These are phyloP conservation scores for Grammatotria lemairii DNA, from an alignment of 2,113 vertebrate genomes.

Conservation along the genomic window DNA sequence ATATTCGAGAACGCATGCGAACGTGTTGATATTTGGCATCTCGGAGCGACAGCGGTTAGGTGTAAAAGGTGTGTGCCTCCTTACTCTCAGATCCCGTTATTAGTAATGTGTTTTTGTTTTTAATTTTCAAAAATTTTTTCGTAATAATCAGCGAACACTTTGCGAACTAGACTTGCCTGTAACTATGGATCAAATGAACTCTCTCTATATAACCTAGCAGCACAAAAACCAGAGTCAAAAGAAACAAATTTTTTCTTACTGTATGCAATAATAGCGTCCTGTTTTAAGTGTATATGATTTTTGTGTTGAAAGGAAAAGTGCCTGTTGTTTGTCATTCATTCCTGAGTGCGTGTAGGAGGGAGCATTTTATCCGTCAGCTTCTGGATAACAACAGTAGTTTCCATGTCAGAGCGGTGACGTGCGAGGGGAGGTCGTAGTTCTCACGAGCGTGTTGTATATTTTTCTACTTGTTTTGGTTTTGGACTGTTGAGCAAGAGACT, in stretches of 20 bases:
- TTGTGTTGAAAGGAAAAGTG: slow-evolving; percentile 63
- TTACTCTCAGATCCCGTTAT: slow-evolving; percentile 18
- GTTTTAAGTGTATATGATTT: slow-evolving; percentile 31
- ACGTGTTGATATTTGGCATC: slow-evolving; percentile 13
- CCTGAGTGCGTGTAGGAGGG: slow-evolving; percentile 22
- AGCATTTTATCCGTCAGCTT: slow-evolving; percentile 1
- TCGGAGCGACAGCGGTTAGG: not conserved
- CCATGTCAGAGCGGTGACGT: slow-evolving; percentile 18
- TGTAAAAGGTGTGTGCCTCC: not conserved
- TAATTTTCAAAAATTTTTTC: not conserved
- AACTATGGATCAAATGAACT: not conserved
- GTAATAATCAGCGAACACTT: not conserved
- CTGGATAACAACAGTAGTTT: slow-evolving; percentile 39
- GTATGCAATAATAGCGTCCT: slow-evolving; percentile 63
- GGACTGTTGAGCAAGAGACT: slow-evolving; percentile 5
- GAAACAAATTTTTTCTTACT: slow-evolving; percentile 5
- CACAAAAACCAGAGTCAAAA: not conserved
- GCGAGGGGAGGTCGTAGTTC: slow-evolving; percentile 33
- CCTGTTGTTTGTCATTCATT: slow-evolving; percentile 68
- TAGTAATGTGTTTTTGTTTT: slow-evolving; percentile 13
- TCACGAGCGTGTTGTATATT: slow-evolving; percentile 63
- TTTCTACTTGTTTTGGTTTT: slow-evolving; percentile 60
- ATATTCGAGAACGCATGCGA: slow-evolving; percentile 17
- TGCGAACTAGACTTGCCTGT: slow-evolving; percentile 6
- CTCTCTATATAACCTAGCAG: not conserved